Evolutionary conservation across 1,140 invertebrate species (phyloP).

Genomic region (Danaus plexippus): DNA sequence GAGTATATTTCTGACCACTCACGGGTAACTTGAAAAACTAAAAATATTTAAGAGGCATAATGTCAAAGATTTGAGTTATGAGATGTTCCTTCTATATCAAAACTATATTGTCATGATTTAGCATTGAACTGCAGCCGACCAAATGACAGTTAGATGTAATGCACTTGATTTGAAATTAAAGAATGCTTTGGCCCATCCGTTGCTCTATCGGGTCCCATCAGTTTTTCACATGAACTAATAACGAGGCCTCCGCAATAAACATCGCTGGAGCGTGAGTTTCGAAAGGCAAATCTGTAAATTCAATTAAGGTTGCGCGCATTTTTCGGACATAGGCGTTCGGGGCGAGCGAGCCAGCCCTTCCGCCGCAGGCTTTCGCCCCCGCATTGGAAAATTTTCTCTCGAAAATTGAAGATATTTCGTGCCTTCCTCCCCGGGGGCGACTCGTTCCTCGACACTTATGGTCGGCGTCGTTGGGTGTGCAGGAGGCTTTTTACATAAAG

Average conservation of each 20-base stretch:
- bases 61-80: too few species aligned
- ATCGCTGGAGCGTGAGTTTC: constrained; percentile 47
- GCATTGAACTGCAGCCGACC: too few species aligned
- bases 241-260: constrained; percentile 44
- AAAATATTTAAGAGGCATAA: too few species aligned
- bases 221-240: constrained; percentile 35
- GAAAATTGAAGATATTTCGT: constrained; percentile 70
- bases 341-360: constrained; percentile 52
- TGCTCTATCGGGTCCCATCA: constrained; percentile 6
- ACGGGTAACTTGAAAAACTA: too few species aligned
- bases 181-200: too few species aligned
- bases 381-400: constrained; percentile 70
- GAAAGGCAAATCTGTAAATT: constrained; percentile 68
- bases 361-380: constrained; percentile 58
- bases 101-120: too few species aligned
- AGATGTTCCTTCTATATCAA: too few species aligned
- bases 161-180: too few species aligned
- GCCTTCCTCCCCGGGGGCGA: constrained; percentile 62
- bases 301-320: constrained; percentile 63
- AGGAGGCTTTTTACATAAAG: constrained; percentile 71
- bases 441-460: constrained; percentile 69
- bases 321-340: constrained; percentile 59
- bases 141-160: too few species aligned
- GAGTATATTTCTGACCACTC: too few species aligned
- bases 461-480: constrained; percentile 64